These are phyloP conservation scores for Chauna torquata DNA, from an alignment of 2,113 vertebrate species.

Conservation along the genomic window DNA sequence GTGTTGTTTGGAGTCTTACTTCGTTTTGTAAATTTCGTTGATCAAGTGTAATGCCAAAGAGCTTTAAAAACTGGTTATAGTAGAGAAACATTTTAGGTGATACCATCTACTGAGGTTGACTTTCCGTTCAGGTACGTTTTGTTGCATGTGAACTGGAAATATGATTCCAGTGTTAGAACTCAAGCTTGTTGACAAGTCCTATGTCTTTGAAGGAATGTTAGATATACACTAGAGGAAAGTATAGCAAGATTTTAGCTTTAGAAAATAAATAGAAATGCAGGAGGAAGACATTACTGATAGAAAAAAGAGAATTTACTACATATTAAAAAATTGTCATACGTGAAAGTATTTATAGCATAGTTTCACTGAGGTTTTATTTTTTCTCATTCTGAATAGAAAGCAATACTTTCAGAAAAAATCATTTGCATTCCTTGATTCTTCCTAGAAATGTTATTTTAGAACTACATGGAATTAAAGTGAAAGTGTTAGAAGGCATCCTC, in stretches of 20 bases:
- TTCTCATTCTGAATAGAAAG: not conserved
- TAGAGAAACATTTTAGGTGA: not conserved
- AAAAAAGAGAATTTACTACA: not conserved
- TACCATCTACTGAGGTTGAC: not conserved
- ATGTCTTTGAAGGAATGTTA: not conserved
- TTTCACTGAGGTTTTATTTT: not conserved
- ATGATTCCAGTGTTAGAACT: not conserved
- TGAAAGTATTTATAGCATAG: not conserved
- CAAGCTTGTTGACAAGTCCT: not conserved
- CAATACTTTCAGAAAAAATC: not conserved
- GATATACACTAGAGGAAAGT: not conserved
- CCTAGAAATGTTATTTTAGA: not conserved
- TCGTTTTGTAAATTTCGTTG: not conserved
- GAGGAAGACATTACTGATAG: not conserved
- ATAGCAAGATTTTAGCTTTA: not conserved
- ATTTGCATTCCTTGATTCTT: not conserved
- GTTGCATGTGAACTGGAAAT: not conserved
- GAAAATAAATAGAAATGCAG: not conserved
- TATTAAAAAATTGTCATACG: fast-evolving
- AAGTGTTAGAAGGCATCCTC: not conserved
- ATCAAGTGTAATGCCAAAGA: not conserved
- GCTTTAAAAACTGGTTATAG: not conserved
- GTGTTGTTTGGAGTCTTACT: not conserved
- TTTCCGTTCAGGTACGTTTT: not conserved
- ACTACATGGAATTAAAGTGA: not conserved